Conservation (phyloP, 2,888 invertebrate species). For the Anthophora plumipes region DNA sequence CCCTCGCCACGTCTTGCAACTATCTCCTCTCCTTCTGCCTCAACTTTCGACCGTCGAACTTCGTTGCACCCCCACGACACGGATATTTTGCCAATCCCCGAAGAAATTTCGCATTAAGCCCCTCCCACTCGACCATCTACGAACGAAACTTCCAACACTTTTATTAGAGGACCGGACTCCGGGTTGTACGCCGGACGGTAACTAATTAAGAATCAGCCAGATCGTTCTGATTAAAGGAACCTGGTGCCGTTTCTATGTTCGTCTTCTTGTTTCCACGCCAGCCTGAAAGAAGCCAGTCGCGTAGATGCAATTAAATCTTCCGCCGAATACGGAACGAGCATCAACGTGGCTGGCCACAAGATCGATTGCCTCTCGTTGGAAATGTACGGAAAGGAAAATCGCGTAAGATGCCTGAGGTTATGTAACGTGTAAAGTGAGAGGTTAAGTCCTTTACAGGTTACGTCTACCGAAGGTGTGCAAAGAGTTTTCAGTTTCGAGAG, state of each 20-base stretch:
- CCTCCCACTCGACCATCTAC: not conserved
- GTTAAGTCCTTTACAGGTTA: not conserved
- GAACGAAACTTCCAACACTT: slow-evolving; percentile 43
- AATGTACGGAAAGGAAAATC: not conserved
- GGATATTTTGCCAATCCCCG: slow-evolving; percentile 5
- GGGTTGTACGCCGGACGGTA: slow-evolving; percentile 14
- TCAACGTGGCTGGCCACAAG: not conserved
- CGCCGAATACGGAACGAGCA: slow-evolving; percentile 9
- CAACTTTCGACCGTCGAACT: slow-evolving; percentile 42
- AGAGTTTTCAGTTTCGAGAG: too few relatives aligned
- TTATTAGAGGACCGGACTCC: slow-evolving; percentile 26
- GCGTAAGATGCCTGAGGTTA: not conserved
- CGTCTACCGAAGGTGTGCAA: too few relatives aligned
- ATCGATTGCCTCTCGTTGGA: not conserved
- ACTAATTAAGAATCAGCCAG: slow-evolving; percentile 47
- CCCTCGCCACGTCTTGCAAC: slow-evolving; percentile 32
- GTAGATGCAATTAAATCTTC: slow-evolving; percentile 30
- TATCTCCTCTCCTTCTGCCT: slow-evolving; percentile 31
- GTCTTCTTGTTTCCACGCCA: not conserved
- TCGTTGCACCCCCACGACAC: slow-evolving; percentile 16
- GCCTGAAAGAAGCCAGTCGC: not conserved
- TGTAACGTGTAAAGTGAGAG: not conserved
- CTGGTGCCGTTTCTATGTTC: not conserved
- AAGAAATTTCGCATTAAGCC: slow-evolving; percentile 36
- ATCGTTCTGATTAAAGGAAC: slow-evolving; percentile 45